Base-by-base conservation (phyloP, 2,888 invertebrate species). In the Ceramica pisi region DNA sequence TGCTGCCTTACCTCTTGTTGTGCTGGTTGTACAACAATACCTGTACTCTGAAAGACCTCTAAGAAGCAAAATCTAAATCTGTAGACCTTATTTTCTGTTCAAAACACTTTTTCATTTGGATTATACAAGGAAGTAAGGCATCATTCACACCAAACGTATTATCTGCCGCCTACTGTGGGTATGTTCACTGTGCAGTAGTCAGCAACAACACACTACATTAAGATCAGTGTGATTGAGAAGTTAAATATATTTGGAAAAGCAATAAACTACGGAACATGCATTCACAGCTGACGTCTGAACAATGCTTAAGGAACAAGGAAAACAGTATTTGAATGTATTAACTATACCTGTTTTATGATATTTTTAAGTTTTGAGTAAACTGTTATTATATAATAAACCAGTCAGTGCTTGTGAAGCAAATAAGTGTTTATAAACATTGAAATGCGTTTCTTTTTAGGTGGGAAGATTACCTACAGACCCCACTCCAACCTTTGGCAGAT, bases 401-500 rank as follows among this genome's bases (percentile, higher is more conserved):
- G 14, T 41, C 19, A 26, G 31, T 60, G 10, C 7, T 31, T 50
- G 9, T n/a, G 7, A 50, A 50, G 21, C 35, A 19, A 3, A 41
- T 19, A 31, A 41, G 41, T 44, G n/a, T 23, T 12, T 44, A 14
- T 74, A 75, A 35, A 51, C 0, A 38, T 23, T 31, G 2, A 26
- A 21, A 21, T 41, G 12, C n/a, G 0, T 35, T 69, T 69, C 19
- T 1, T 90, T 90, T 60, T 86, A 98, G 99, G 1, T 99, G 98
- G 96, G 99, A 99, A 94, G 99, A 99, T 93, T 98, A 97, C 86
- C 96, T 99, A 9, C 99, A 99, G 94, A 97, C 97, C 86, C 98
- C 99, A 5, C 94, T 99, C 63, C 99, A 99, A 94, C 99, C 99
- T 0, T 94, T 99, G 8, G 98, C 98, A 90, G 99, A 99, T 90